Evolutionary conservation across 2,888 invertebrate genomes (phyloP).

Genomic region (Drosophila engyochracea): DNA sequence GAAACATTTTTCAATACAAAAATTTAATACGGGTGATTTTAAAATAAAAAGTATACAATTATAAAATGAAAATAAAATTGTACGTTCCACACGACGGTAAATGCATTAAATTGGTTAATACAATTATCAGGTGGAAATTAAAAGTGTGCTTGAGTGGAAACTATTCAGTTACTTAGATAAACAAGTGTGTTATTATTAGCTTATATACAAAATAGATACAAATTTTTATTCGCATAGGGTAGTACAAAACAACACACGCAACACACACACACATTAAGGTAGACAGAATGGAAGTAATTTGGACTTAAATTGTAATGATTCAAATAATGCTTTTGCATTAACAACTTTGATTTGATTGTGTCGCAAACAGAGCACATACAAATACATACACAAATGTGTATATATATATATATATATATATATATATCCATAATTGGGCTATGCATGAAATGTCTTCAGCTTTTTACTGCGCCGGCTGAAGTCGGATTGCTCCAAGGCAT

Average conservation of each 20-base stretch:
- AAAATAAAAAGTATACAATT: neutral
- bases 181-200: neutral
- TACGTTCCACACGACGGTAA: neutral
- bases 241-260: constrained; percentile 46
- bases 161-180: neutral
- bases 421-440: constrained; percentile 34
- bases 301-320: constrained; percentile 45
- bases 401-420: neutral
- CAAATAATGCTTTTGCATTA: constrained; percentile 30
- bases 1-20: neutral
- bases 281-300: constrained; percentile 26
- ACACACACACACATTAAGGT: constrained; percentile 47
- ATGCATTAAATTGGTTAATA: neutral
- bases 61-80: neutral
- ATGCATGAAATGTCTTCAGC: constrained; percentile 87
- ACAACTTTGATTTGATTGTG: constrained; percentile 37
- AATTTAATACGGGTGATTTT: neutral
- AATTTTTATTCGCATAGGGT: constrained; percentile 30
- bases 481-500: constrained; percentile 85
- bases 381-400: neutral
- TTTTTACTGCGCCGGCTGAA: constrained; percentile 88
- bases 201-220: constrained; percentile 32
- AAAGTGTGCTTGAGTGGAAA: neutral
- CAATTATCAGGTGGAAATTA: neutral
- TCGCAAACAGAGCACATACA: constrained; percentile 6